These are phyloP conservation scores for Trimorus sp. DNA, from an alignment of 2,888 invertebrate genomes.

Conservation along the genomic window DNA sequence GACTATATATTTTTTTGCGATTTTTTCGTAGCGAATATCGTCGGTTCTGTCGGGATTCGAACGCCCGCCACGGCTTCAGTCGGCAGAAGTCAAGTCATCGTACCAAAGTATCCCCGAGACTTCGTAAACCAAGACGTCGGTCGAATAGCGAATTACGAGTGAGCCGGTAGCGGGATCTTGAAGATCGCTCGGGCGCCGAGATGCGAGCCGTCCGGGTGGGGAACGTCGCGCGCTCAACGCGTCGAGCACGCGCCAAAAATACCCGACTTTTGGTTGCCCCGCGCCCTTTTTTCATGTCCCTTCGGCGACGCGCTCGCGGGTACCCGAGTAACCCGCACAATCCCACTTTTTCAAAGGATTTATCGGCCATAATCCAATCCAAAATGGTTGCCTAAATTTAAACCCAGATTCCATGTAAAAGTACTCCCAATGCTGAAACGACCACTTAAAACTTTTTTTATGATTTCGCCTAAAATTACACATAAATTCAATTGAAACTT, in stretches of 20 bases:
- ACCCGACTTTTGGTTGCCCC: slow-evolving; percentile 52
- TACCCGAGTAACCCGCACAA: too few species aligned
- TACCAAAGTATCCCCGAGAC: slow-evolving; percentile 85
- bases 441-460: too few species aligned
- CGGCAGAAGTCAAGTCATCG: slow-evolving; percentile 91
- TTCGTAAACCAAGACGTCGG: slow-evolving; percentile 91
- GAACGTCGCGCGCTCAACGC: slow-evolving; percentile 72
- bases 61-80: slow-evolving; percentile 81
- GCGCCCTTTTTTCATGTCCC: slow-evolving; percentile 4
- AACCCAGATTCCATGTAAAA: too few species aligned
- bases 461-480: too few species aligned
- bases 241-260: slow-evolving; percentile 64
- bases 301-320: too few species aligned
- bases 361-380: too few species aligned
- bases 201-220: slow-evolving; percentile 67
- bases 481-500: too few species aligned
- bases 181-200: slow-evolving; percentile 73
- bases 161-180: slow-evolving; percentile 86
- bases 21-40: slow-evolving; percentile 2
- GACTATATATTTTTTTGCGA: slow-evolving; percentile 52
- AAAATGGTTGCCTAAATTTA: too few species aligned
- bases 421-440: too few species aligned
- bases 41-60: slow-evolving; percentile 50
- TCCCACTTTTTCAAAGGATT: too few species aligned
- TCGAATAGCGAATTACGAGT: slow-evolving; percentile 95